Base-by-base conservation (phyloP, 2,113 vertebrate genomes). In the Meleagris gallopavo region DNA sequence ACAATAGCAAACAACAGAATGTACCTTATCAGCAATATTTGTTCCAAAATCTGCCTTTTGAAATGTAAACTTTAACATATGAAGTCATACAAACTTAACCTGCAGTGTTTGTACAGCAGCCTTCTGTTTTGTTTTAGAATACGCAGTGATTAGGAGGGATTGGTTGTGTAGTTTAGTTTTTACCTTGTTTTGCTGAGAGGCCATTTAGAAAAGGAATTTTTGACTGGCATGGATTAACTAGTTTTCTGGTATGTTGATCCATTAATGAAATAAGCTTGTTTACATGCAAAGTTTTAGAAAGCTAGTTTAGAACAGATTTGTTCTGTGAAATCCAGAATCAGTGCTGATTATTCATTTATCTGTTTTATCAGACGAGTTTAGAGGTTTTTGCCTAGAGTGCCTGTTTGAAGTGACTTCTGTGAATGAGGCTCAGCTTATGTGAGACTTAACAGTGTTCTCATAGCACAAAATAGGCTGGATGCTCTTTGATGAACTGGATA, bases 311-410 rank as follows among this genome's bases (percentile, higher is more conserved):
- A 57, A 57, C 6, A 27, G 36, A 14, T 65, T 87, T 75, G 14
- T 52, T 75, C 5, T 70, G 2, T 70, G 48, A 40, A 3, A 8
- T 61, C 72, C 15, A 84, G 12, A 48, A 58, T 36, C 38, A 18
- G 52, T 32, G 48, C 25, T n/a, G 43, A 11, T 10, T 45, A 32
- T 57, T 57, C 17, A 19, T 57, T 54, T 54, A 17, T 54, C 27
- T 30, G 27, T 65, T 48, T 54, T 5, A 73, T 64, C 7, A 17
- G 40, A 30, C 4, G 1, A 30, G 50, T 92, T 84, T 6, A 18
- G 14, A 2, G 83, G 2, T 0, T 0, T 54, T 66, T 76, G 13
- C 48, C 25, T 89, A 38, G 13, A 38, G 14, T 38, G 24, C 27
- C 46, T 45, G 41, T 36, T 81, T 77, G 57, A 67, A 8, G 14